Evolutionary conservation across 2,888 invertebrate species (phyloP).

Genomic region (Agonum fuliginosum): DNA sequence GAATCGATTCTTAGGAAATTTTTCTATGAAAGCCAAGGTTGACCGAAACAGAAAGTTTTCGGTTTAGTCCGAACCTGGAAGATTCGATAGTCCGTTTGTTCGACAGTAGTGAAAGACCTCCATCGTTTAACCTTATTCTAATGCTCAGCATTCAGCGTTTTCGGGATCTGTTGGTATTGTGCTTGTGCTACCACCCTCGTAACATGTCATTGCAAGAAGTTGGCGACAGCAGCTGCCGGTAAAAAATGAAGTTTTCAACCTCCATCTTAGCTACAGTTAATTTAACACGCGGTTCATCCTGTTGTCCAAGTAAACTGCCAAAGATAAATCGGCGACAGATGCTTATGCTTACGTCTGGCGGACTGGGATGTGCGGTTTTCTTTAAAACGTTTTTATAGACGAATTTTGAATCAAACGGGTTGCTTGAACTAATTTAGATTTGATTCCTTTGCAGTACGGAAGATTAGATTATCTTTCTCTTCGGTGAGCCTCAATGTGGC

Average conservation of each 20-base stretch:
- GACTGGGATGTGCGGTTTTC: constrained; percentile 53
- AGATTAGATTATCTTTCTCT: constrained; percentile 45
- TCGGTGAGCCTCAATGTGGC: constrained; percentile 42
- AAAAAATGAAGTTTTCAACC: constrained; percentile 74
- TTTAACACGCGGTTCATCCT: constrained; percentile 69
- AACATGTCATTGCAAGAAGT: constrained; percentile 69
- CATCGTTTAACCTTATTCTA: constrained; percentile 70
- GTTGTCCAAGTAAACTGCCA: constrained; percentile 63
- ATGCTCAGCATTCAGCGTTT: constrained; percentile 66
- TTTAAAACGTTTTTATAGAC: constrained; percentile 57
- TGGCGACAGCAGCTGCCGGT: constrained; percentile 70
- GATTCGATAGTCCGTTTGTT: constrained; percentile 37
- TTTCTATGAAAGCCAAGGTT: too few relatives aligned
- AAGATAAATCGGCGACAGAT: constrained; percentile 8
- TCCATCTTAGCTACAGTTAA: constrained; percentile 74
- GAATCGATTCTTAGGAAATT: too few relatives aligned
- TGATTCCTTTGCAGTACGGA: constrained; percentile 49
- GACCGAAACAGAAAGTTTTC: too few relatives aligned
- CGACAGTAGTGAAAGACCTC: constrained; percentile 54
- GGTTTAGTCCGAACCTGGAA: constrained; percentile 23
- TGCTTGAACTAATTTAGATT: constrained; percentile 56
- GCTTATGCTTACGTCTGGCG: not conserved
- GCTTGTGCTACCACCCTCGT: constrained; percentile 73
- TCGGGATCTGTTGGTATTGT: constrained; percentile 68
- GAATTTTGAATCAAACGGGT: constrained; percentile 56